phyloP scores from a whole-genome alignment of 2,888 invertebrate genomes.

The Venusia cambrica region DNA sequence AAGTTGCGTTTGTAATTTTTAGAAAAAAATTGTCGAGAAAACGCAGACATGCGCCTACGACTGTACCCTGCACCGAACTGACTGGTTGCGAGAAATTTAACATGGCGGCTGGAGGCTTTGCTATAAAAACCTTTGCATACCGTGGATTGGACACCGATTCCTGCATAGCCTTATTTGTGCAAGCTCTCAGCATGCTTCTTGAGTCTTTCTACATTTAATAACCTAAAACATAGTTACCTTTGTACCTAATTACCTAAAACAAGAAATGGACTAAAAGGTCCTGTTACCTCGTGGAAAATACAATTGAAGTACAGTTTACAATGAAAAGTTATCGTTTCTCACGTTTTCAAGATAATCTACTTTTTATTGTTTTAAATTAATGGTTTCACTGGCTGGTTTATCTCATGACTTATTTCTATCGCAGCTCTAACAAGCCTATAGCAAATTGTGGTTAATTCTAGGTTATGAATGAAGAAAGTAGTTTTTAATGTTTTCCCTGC shows the following conservation, averaged over 20 bases:
- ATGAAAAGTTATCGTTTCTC: conserved; percentile 10
- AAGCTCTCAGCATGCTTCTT: conserved; percentile 19
- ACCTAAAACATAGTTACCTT: no score
- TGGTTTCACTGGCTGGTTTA: not conserved
- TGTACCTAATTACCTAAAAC: no score
- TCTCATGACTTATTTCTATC: conserved; percentile 6
- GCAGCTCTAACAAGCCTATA: conserved; percentile 2
- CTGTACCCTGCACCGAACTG: conserved; percentile 10
- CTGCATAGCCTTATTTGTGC: conserved; percentile 19
- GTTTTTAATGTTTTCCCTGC: conserved; percentile 17
- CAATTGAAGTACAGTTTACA: no score
- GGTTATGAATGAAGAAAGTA: conserved; percentile 18
- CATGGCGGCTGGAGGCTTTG: conserved; percentile 18
- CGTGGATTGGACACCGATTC: conserved; percentile 1
- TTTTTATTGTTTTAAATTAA: conserved; percentile 16
- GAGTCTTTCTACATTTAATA: not conserved
- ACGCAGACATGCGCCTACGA: conserved; percentile 1
- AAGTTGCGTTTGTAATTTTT: conserved; percentile 15
- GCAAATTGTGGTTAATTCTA: conserved; percentile 10
- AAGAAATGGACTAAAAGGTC: no score
- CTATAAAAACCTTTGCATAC: conserved; percentile 17
- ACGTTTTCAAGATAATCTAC: conserved; percentile 17
- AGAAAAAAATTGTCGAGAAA: conserved; percentile 3
- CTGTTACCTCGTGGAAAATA: no score
- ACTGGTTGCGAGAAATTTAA: conserved; percentile 13